These are phyloP conservation scores for Perognathus longimembris DNA, from an alignment of 2,113 vertebrate species.

Conservation along the genomic window DNA sequence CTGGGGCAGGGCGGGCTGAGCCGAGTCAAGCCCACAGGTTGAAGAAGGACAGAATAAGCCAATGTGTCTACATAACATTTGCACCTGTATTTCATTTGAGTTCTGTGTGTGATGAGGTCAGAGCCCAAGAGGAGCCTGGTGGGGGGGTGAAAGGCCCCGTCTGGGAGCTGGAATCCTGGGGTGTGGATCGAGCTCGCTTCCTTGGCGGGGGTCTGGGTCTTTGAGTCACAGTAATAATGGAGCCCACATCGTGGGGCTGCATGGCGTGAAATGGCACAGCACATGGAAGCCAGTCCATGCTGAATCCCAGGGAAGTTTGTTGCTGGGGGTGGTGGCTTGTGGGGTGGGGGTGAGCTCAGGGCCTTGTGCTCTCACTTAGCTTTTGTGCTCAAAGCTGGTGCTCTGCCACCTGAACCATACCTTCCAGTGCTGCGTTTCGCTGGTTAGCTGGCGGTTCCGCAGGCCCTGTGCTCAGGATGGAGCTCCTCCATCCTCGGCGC, in stretches of 20 bases:
- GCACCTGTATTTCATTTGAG: neutral
- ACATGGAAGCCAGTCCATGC: neutral
- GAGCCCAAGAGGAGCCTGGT: neutral
- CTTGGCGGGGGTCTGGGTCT: neutral
- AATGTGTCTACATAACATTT: neutral
- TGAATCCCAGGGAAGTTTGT: neutral
- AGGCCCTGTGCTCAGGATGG: neutral
- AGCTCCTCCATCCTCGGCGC: neutral
- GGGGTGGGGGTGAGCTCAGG: no score
- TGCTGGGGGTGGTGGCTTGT: no score
- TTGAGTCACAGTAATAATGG: neutral
- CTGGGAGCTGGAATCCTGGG: no score
- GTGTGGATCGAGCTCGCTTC: neutral
- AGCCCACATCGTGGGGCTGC: neutral
- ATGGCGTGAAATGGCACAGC: neutral
- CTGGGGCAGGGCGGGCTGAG: no score
- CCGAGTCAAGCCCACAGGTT: neutral
- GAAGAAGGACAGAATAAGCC: neutral
- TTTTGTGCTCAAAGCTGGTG: no score
- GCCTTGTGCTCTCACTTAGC: no score
- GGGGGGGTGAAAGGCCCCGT: fast-evolving
- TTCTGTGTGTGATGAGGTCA: neutral
- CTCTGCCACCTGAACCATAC: no score
- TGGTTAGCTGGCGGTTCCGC: no score
- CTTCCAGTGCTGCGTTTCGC: no score